Evolutionary conservation across 2,888 invertebrate genomes (phyloP).

Genomic region (Pyralis farinalis): DNA sequence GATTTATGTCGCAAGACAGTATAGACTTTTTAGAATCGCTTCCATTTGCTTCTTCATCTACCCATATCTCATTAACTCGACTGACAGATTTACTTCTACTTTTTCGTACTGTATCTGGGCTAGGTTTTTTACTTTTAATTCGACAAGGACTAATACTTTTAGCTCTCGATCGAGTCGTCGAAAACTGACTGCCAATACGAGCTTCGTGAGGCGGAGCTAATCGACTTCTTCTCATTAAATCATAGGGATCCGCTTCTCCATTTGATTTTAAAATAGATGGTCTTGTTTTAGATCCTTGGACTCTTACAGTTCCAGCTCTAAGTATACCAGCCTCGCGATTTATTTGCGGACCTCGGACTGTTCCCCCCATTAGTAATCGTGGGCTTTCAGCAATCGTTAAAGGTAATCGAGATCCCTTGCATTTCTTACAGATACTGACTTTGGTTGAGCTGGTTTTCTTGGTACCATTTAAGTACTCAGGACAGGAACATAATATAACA

Average conservation of each 20-base stretch:
- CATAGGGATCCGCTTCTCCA: conserved; percentile 87
- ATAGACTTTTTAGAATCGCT: conserved; percentile 84
- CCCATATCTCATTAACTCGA: conserved; percentile 71
- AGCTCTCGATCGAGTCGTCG: conserved; percentile 69
- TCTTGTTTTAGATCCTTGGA: conserved; percentile 80
- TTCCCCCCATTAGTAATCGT: conserved; percentile 79
- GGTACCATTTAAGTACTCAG: conserved; percentile 89
- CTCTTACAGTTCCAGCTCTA: conserved; percentile 84
- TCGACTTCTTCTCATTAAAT: conserved; percentile 89
- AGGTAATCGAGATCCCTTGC: conserved; percentile 89
- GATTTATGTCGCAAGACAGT: conserved; percentile 91
- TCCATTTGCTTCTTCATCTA: conserved; percentile 53
- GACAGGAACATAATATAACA: conserved; percentile 90
- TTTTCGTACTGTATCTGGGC: conserved; percentile 61
- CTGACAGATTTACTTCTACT: conserved; percentile 72
- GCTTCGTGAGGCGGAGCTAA: conserved; percentile 83
- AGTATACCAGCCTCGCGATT: conserved; percentile 67
- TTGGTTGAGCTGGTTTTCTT: conserved; percentile 86
- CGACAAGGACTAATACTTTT: conserved; percentile 82
- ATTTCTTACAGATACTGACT: conserved; percentile 90
- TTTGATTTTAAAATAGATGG: conserved; percentile 84
- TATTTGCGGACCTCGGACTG: conserved; percentile 79
- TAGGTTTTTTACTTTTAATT: conserved; percentile 74
- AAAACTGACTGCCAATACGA: conserved; percentile 76
- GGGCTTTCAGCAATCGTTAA: conserved; percentile 83